phyloP scores from a whole-genome alignment of 2,888 invertebrate species.

The Drosophila paramelanica region DNA sequence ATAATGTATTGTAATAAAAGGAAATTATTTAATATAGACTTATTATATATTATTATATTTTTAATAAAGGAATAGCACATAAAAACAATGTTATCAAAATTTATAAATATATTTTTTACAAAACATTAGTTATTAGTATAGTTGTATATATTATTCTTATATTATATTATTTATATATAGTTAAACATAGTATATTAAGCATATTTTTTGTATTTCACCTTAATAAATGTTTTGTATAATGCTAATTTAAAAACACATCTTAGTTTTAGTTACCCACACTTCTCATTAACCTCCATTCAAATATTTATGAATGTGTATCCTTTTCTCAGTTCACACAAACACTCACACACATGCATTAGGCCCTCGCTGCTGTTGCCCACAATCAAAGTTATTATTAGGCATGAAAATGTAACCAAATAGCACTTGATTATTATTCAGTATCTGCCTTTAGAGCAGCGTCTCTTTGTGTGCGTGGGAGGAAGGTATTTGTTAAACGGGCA shows the following conservation, averaged over 20 bases:
- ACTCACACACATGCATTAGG: slow-evolving; percentile 5
- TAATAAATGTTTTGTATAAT: too few relatives aligned
- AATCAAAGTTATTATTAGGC: slow-evolving; percentile 69
- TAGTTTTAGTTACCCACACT: background rate
- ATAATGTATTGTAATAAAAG: too few relatives aligned
- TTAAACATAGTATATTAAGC: background rate
- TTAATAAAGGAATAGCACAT: too few relatives aligned
- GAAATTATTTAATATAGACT: too few relatives aligned
- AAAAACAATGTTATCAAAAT: too few relatives aligned
- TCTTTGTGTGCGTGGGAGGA: slow-evolving; percentile 20
- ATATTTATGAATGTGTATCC: slow-evolving; percentile 1
- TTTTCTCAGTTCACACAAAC: background rate
- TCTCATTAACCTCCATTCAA: slow-evolving; percentile 22
- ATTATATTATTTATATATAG: too few relatives aligned
- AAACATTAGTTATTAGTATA: too few relatives aligned
- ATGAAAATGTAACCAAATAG: slow-evolving; percentile 69
- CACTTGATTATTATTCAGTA: slow-evolving; percentile 78
- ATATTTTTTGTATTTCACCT: background rate
- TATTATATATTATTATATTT: too few relatives aligned
- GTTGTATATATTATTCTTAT: too few relatives aligned
- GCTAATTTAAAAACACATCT: too few relatives aligned
- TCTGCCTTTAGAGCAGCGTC: slow-evolving; percentile 40
- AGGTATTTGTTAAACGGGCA: slow-evolving; percentile 54
- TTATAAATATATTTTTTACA: too few relatives aligned
- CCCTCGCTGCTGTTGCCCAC: slow-evolving; percentile 10